Conservation (phyloP, 2,797 vertebrate genomes). For the Lepilemur septentrionalis region DNA sequence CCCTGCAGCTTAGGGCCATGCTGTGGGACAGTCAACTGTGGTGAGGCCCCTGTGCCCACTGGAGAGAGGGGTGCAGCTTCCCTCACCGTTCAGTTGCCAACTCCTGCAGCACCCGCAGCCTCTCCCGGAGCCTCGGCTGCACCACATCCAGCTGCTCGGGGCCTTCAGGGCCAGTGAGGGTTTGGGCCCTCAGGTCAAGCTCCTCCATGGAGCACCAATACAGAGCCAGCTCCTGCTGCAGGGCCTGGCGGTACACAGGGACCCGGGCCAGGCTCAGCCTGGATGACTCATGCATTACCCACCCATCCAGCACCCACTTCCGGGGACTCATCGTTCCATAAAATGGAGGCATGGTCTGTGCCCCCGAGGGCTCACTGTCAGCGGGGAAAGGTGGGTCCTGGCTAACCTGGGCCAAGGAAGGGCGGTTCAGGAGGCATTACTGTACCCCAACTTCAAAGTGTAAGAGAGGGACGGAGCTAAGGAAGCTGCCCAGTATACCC, state of each 20-base stretch:
- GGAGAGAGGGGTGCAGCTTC: fast-evolving
- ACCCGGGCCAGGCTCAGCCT: background rate
- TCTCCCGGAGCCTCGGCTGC: constrained; percentile 82
- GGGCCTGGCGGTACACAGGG: constrained; percentile 79
- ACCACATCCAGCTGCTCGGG: constrained; percentile 84
- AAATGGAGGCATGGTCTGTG: background rate
- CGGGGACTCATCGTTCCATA: background rate
- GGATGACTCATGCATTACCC: background rate
- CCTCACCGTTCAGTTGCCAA: constrained; percentile 85
- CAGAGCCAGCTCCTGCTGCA: constrained; percentile 88
- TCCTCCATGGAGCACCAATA: constrained; percentile 85
- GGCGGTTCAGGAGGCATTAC: background rate
- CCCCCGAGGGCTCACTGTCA: background rate
- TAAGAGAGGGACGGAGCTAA: background rate
- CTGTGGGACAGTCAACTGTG: background rate
- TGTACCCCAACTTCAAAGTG: background rate
- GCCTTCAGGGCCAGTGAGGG: constrained; percentile 76
- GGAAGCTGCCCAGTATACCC: background rate
- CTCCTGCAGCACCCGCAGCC: constrained; percentile 86
- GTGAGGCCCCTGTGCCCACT: background rate
- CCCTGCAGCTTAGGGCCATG: background rate
- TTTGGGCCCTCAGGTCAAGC: constrained; percentile 81
- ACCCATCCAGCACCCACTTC: background rate
- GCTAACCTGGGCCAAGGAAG: background rate
- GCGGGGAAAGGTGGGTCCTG: background rate